phyloP scores from a whole-genome alignment of 2,888 invertebrate genomes.

The Gastrophysa polygoni region DNA sequence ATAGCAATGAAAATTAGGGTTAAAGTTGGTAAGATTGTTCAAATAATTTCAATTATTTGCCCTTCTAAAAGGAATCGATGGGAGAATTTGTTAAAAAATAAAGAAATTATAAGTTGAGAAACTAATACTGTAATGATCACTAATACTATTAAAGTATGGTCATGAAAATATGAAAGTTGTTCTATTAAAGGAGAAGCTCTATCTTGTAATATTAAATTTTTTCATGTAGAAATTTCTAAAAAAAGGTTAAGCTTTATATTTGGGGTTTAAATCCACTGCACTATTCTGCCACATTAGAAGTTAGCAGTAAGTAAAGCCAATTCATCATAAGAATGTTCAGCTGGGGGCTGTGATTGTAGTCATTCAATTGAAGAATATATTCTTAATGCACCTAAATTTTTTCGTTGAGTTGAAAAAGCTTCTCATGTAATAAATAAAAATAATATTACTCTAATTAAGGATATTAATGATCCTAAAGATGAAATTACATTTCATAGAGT shows the following conservation, averaged over 20 bases:
- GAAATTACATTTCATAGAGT: conserved; percentile 69
- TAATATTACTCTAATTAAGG: conserved; percentile 69
- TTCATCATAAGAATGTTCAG: conserved; percentile 67
- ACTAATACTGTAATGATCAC: conserved; percentile 68
- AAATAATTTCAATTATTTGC: conserved; percentile 69
- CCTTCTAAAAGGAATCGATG: conserved; percentile 65
- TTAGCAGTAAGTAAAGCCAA: conserved; percentile 62
- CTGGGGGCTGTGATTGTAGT: conserved; percentile 64
- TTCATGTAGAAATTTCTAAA: conserved; percentile 68
- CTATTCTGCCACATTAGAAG: conserved; percentile 68
- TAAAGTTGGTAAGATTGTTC: conserved; percentile 67
- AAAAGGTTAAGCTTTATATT: conserved; percentile 68
- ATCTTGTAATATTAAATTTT: conserved; percentile 66
- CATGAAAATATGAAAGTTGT: conserved; percentile 70
- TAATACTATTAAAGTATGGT: conserved; percentile 67
- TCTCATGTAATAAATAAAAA: conserved; percentile 11
- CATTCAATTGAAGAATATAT: conserved; percentile 67
- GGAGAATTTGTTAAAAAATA: conserved; percentile 65
- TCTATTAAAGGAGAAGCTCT: conserved; percentile 68
- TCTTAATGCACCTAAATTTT: conserved; percentile 60
- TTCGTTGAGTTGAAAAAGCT: conserved; percentile 52
- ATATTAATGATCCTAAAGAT: conserved; percentile 64
- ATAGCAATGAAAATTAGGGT: conserved; percentile 68
- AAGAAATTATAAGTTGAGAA: conserved; percentile 62
- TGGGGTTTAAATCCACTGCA: conserved; percentile 72